A percentile compares a stretch with the other conserved stretches of the same genome.
phyloP scores from a whole-genome alignment of 2,888 invertebrate species.

The Amiota minor region DNA sequence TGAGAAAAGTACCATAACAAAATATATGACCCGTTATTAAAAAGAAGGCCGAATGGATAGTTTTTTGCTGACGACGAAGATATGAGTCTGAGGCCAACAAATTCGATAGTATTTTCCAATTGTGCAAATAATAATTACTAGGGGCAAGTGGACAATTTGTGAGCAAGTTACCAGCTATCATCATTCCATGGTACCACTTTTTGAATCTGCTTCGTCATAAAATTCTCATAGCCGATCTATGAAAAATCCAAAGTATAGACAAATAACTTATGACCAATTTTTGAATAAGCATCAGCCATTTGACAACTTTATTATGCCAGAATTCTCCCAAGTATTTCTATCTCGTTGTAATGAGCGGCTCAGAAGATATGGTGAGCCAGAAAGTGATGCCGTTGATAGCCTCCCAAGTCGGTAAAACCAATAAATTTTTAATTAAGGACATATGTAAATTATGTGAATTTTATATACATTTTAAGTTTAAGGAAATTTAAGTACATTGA shows the following conservation, averaged over 20 bases:
- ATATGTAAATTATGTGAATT: too few relatives aligned
- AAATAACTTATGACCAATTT: slow-evolving; percentile 42
- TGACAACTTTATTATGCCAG: slow-evolving; percentile 39
- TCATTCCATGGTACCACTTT: slow-evolving; percentile 3
- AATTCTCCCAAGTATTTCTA: too few relatives aligned
- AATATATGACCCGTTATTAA: too few relatives aligned
- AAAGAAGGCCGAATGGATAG: neutral
- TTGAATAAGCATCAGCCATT: slow-evolving; percentile 3
- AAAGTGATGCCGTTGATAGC: too few relatives aligned
- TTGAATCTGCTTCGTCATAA: neutral
- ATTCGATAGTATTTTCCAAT: neutral
- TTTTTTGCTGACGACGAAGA: slow-evolving; percentile 3
- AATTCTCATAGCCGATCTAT: slow-evolving; percentile 4
- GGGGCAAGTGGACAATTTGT: slow-evolving; percentile 24
- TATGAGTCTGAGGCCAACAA: slow-evolving; percentile 10
- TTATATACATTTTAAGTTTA: too few relatives aligned
- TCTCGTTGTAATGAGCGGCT: too few relatives aligned
- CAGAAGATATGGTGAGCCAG: too few relatives aligned
- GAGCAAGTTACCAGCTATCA: slow-evolving; percentile 30
- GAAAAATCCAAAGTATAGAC: slow-evolving; percentile 33
- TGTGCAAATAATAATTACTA: slow-evolving; percentile 24
- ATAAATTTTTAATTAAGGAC: too few relatives aligned
- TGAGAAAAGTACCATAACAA: too few relatives aligned
- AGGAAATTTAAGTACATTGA: too few relatives aligned
- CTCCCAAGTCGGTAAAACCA: too few relatives aligned